Base-by-base conservation (phyloP, 2,113 vertebrate genomes). In the Corythoichthys intestinalis region DNA sequence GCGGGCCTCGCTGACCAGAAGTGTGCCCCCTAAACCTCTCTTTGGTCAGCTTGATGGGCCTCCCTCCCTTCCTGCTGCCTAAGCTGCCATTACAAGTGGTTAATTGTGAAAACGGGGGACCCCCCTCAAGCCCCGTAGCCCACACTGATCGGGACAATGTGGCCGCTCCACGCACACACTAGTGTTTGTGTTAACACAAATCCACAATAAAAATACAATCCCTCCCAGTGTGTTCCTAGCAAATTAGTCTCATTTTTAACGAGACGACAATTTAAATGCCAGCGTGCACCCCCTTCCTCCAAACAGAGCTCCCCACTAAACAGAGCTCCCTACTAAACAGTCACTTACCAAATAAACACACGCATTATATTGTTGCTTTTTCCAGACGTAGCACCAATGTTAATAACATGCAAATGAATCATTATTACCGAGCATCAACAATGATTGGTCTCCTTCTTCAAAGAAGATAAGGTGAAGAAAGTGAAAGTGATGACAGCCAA, bases 81-180 rank as follows among this genome's bases (percentile, higher is more conserved):
- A 76, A 89, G 82, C 84, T 82, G 83, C 66, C 82, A 74, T 90
- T 88, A 92, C 87, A 79, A 84, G 79, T 77, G 85, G 78, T 89
- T 90, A 90, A 91, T 92, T 91, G 90, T 93, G 78, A 87, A 92
- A 86, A 85, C 74, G 81, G 80, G 73, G 80, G 83, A 0, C 46
- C 46, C 35, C 49, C 49, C 65, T 34, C 28, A 34, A 57, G 56
- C 17, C 46, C 39, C n/a, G 35, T 63, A 70, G 59, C 67, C 77
- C 80, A 77, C 78, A 76, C 67, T 71, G 70, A 74, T 60, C 83
- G 80, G 76, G 87, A 88, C 85, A 87, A 89, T 83, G 80, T 88
- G 87, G 81, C 83, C 66, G 71, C 77, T 77, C 28, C 78, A 62
- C 64, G 1, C 54, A 34, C 39, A 38, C 71, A 44, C 41, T 11